Base-by-base conservation (phyloP, 2,888 invertebrate genomes). In the Disparrhopalites patrizii region DNA sequence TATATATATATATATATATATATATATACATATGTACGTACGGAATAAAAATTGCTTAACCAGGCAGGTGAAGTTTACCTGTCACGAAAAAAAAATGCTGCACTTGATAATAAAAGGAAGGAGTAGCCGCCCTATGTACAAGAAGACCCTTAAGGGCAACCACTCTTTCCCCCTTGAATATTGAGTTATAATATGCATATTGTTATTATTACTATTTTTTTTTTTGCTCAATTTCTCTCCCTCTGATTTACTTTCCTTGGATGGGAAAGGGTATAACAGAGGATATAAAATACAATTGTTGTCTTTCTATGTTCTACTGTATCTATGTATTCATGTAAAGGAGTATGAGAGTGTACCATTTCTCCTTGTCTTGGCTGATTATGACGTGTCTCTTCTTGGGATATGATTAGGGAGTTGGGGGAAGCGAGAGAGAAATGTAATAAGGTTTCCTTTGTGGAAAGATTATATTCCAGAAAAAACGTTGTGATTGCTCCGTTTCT, bases 401-500 rank as follows among this genome's bases (percentile, higher is more conserved):
- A 7, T 2, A 28, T n/a, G n/a, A n/a, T n/a, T n/a, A n/a, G n/a
- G n/a, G n/a, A n/a, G n/a, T n/a, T n/a, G n/a, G n/a, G n/a, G n/a
- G n/a, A n/a, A n/a, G 8, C 36, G 15, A 36, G 8, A 47, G 47
- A 47, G 23, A n/a, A n/a, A n/a, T n/a, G n/a, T n/a, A n/a, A 47
- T 47, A 57, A 57, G 40, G 23, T 36, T 40, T 33, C 33, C 47
- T 55, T 55, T 55, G 55, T 55, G 31, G 55, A 55, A 55, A 55
- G 31, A 55, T 55, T 55, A 33, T 57, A 57, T 40, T 38, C 31
- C n/a, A n/a, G n/a, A n/a, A n/a, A n/a, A n/a, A 60, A 60, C 10
- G 28, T 47, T 60, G 47, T 60, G 58, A 60, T 60, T 60, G 58
- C 58, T 60, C 58, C 20, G 62, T 54, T 54, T 62, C 54, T 33